A percentile compares a stretch with the other conserved stretches of the same genome.
Evolutionary conservation across 1,140 invertebrate genomes (phyloP).

Genomic region (Lepidurus arcticus): DNA sequence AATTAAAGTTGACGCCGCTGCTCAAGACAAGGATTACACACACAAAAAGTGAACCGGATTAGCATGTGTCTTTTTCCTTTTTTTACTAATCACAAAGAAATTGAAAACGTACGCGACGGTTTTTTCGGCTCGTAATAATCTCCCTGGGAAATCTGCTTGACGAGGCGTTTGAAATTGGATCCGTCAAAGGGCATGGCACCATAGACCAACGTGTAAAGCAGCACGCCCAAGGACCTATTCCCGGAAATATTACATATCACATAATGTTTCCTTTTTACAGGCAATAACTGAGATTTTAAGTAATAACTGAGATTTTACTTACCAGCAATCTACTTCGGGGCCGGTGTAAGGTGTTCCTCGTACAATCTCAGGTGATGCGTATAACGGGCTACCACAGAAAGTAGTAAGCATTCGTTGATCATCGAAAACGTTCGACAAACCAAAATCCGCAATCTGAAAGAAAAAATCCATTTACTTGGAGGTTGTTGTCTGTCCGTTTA

Average conservation of each 20-base stretch:
- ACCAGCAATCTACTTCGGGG: constrained; percentile 68
- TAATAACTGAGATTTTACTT: constrained; percentile 26
- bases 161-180: constrained; percentile 92
- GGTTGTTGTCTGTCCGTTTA: not conserved
- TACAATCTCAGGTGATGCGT: constrained; percentile 98
- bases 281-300: not conserved
- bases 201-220: constrained; percentile 96
- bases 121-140: constrained; percentile 95
- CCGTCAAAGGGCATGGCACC: constrained; percentile 99
- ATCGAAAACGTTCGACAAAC: constrained; percentile 95
- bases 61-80: constrained; percentile 32
- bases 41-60: constrained; percentile 26
- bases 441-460: constrained; percentile 93
- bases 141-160: constrained; percentile 93
- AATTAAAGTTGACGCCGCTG: constrained; percentile 89
- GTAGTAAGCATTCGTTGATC: constrained; percentile 80
- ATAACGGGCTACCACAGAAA: constrained; percentile 96
- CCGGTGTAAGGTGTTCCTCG: constrained; percentile 95
- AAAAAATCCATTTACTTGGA: constrained; percentile 26
- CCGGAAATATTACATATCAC: constrained; percentile 29
- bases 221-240: constrained; percentile 89
- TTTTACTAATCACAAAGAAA: constrained; percentile 23
- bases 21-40: constrained; percentile 42
- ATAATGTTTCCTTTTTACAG: not conserved
- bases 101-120: constrained; percentile 70